A percentile compares a stretch with the other conserved stretches of the same genome.
Conservation (phyloP, 2,113 vertebrate genomes). For the Lamprotornis superbus region DNA sequence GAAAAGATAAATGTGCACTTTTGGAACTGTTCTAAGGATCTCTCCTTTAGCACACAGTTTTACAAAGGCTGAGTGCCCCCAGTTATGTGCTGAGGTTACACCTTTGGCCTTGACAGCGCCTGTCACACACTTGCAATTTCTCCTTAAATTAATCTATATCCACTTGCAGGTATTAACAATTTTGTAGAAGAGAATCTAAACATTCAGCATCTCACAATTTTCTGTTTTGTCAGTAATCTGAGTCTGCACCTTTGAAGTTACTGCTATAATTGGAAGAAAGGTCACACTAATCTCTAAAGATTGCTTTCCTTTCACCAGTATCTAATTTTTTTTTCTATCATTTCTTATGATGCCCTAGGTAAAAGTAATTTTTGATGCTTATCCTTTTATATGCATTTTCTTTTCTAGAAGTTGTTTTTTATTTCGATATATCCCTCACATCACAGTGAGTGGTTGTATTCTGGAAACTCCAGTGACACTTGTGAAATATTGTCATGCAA, state of each 20-base stretch:
- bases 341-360: not conserved
- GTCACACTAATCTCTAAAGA: not conserved
- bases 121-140: not conserved
- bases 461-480: not conserved
- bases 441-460: not conserved
- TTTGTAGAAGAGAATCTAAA: not conserved
- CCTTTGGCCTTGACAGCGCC: not conserved
- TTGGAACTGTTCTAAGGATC: not conserved
- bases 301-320: not conserved
- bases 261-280: not conserved
- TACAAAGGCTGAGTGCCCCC: not conserved
- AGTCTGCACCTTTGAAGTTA: not conserved
- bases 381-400: not conserved
- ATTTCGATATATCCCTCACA: not conserved
- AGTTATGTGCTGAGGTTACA: not conserved
- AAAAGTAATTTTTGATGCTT: not conserved
- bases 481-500: not conserved
- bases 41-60: not conserved
- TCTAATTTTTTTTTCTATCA: not conserved
- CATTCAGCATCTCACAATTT: not conserved
- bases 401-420: not conserved
- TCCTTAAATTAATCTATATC: not conserved
- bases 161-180: not conserved
- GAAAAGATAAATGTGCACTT: not conserved
- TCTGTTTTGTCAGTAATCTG: not conserved